phyloP scores from a whole-genome alignment of 2,888 invertebrate species.

The Athalia circularis region DNA sequence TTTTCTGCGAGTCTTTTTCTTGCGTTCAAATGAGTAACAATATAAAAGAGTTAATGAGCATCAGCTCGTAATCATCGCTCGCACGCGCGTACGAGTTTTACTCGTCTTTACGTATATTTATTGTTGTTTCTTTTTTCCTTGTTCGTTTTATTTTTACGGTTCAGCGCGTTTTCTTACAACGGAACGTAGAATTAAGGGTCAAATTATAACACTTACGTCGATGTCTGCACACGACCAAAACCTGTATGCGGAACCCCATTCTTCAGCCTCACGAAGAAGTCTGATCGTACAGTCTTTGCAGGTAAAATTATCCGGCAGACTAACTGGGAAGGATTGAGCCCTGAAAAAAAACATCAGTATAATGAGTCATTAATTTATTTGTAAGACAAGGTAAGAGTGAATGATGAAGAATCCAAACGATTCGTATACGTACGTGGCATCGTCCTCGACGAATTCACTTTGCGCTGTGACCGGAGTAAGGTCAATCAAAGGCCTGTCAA shows the following conservation, averaged over 20 bases:
- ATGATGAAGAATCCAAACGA: not conserved
- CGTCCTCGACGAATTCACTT: conserved; percentile 87
- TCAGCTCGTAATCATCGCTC: not conserved
- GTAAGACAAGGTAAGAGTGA: not conserved
- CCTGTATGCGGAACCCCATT: conserved; percentile 90
- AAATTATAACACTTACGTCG: conserved; percentile 78
- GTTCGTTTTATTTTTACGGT: too few relatives aligned
- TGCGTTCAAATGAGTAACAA: conserved; percentile 11
- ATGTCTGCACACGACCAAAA: conserved; percentile 99
- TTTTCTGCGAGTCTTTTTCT: too few relatives aligned
- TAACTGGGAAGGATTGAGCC: conserved; percentile 88
- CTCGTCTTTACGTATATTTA: conserved; percentile 71
- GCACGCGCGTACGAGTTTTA: conserved; percentile 55
- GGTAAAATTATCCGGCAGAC: conserved; percentile 86
- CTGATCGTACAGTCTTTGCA: conserved; percentile 94
- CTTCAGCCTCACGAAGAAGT: conserved; percentile 91
- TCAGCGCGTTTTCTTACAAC: too few relatives aligned
- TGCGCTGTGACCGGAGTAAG: conserved; percentile 88
- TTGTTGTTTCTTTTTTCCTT: too few relatives aligned
- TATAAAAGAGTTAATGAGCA: not conserved
- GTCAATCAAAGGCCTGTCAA: conserved; percentile 89
- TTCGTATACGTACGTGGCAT: conserved; percentile 86
- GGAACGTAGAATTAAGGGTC: not conserved
- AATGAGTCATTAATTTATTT: not conserved
- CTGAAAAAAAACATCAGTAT: conserved; percentile 75